Base-by-base conservation (phyloP, 2,113 vertebrate species). In the Mixornis gularis region DNA sequence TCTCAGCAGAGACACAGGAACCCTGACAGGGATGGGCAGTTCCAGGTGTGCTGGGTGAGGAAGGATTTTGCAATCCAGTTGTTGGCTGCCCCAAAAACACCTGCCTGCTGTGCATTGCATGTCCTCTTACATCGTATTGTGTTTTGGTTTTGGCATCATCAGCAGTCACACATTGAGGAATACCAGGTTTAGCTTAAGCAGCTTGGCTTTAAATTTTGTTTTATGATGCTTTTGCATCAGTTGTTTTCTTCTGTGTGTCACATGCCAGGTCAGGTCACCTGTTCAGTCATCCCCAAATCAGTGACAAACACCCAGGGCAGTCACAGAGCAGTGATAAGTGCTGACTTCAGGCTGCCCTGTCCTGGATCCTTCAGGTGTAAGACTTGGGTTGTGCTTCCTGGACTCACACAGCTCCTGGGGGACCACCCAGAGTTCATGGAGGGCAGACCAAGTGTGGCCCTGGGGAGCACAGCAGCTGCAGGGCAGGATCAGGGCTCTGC, bases 351-450 rank as follows among this genome's bases (percentile, higher is more conserved):
- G 36, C 77, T 41, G 60, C 68, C 74, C 52, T 29, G 29, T 9
- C 43, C 59, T 69, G 69, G 51, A 16, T 68, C 64, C 30, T 52
- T 14, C 30, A 34, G 19, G 27, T 15, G 6, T 9, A 1, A 21
- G 41, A 10, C 62, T 52, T 89, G 64, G n/a, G 17, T 29, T 60
- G 10, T 40, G 49, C 40, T 52, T 0, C 63, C 80, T 34, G 64
- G 30, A 15, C 7, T 91, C 12, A 4, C 17, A 25, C 44, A 65
- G 93, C 77, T 83, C 15, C 41, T 43, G 41, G 49, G 12, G n/a
- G 4, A n/a, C 10, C 1, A 0, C 41, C 19, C 19, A 0, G 15
- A 65, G 30, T 9, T 48, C 9, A 0, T 32, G 64, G 13, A 44
- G 85, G 81, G 48, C 55, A 51, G 32, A 14, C 10, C 19, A 40